These are phyloP conservation scores for Benthosema pterotum DNA, from an alignment of 2,797 vertebrate genomes.

Conservation along the genomic window DNA sequence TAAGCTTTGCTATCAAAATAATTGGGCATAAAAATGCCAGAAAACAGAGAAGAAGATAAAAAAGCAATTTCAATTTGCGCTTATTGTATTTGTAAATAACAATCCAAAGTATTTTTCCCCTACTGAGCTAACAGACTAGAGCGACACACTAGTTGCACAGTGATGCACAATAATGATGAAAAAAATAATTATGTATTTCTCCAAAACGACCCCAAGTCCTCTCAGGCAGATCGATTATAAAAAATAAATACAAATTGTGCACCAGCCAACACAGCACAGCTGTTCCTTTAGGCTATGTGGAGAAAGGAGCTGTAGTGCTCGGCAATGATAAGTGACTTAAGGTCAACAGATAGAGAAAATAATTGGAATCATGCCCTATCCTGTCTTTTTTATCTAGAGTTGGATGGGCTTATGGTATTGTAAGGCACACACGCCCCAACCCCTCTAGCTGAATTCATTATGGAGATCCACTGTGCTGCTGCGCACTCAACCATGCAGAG, in stretches of 20 bases:
- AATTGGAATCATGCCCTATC: slow-evolving; percentile 71
- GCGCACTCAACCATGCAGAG: slow-evolving; percentile 69
- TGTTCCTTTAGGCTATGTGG: slow-evolving; percentile 33
- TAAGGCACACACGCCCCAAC: slow-evolving; percentile 58
- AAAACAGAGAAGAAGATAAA: too few species aligned
- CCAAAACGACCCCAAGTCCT: background rate
- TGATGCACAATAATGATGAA: background rate
- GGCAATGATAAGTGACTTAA: slow-evolving; percentile 66
- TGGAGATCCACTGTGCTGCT: slow-evolving; percentile 59
- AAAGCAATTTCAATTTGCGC: too few species aligned
- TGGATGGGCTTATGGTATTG: slow-evolving; percentile 56
- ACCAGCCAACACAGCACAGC: slow-evolving; percentile 10
- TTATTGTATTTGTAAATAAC: slow-evolving; percentile 21
- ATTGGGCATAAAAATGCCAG: too few species aligned
- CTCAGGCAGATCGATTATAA: slow-evolving; percentile 4
- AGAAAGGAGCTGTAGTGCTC: slow-evolving; percentile 42
- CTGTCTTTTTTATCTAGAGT: slow-evolving; percentile 52
- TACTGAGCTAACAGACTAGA: background rate
- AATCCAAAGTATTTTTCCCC: slow-evolving; percentile 6
- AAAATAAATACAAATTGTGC: slow-evolving; percentile 16
- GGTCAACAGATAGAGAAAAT: slow-evolving; percentile 72
- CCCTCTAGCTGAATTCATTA: slow-evolving; percentile 73
- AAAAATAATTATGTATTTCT: background rate
- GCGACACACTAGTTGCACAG: background rate
- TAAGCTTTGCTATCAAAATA: too few species aligned